These are phyloP conservation scores for Microhierax caerulescens DNA, from an alignment of 2,797 vertebrate species.

Conservation along the genomic window DNA sequence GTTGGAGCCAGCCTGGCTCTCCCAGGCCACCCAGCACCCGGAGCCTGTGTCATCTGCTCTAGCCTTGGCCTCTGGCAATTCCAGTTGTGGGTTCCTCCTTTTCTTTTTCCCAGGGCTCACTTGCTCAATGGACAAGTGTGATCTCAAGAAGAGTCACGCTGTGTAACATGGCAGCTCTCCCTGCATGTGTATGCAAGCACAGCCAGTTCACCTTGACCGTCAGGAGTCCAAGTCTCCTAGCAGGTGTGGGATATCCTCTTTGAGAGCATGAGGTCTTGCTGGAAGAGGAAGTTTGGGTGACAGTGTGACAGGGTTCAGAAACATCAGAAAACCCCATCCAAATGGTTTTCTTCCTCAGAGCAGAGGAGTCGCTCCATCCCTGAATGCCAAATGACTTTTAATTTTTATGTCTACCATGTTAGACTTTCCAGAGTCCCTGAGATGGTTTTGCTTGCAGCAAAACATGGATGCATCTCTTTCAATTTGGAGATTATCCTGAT, in stretches of 20 bases:
- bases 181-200: neutral
- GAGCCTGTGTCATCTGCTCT: neutral
- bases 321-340: neutral
- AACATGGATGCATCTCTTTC: neutral
- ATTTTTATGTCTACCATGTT: neutral
- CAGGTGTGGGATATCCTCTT: neutral
- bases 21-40: neutral
- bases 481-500: neutral
- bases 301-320: neutral
- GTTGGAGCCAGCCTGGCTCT: constrained; percentile 18
- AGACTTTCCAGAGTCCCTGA: neutral
- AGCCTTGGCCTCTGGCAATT: neutral
- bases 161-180: neutral
- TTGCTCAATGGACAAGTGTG: neutral
- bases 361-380: neutral
- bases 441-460: neutral
- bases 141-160: neutral
- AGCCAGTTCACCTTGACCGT: neutral
- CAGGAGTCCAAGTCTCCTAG: neutral
- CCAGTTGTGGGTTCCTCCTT: constrained; percentile 17
- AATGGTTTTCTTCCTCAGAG: neutral
- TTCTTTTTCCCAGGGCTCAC: neutral
- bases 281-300: neutral
- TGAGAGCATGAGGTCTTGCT: neutral
- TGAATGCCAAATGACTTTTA: neutral